Conservation (phyloP, 1,140 invertebrate species). For the Neomicropteryx cornuta region DNA sequence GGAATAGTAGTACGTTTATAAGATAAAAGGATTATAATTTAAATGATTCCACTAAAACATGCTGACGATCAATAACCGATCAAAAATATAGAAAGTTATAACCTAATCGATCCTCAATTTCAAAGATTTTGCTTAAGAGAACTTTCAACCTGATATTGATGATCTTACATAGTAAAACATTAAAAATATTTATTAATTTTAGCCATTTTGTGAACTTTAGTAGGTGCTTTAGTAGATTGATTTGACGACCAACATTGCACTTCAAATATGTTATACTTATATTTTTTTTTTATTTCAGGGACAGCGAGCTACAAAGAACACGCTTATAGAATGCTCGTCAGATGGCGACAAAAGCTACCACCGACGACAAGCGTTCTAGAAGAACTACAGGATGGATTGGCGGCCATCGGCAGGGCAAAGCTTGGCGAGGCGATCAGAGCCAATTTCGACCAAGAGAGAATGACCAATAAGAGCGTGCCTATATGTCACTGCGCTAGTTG, state of each 20-base stretch:
- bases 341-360: constrained; percentile 56
- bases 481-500: constrained; percentile 11
- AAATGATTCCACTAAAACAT: background rate
- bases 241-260: no score
- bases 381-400: constrained; percentile 54
- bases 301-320: constrained; percentile 65
- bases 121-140: background rate
- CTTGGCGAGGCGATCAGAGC: constrained; percentile 40
- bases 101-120: background rate
- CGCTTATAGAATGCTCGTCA: constrained; percentile 56
- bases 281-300: constrained; percentile 35
- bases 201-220: no score
- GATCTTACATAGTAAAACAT: background rate
- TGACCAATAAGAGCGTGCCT: constrained; percentile 6
- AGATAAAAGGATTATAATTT: background rate
- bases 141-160: background rate
- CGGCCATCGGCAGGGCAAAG: constrained; percentile 47
- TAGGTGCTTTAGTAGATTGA: no score
- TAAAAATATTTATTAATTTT: no score
- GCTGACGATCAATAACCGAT: background rate
- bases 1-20: background rate
- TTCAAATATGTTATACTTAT: background rate
- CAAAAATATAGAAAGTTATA: background rate
- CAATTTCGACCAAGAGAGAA: constrained; percentile 3
- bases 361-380: constrained; percentile 49